Base-by-base conservation (phyloP, 2,888 invertebrate genomes). In the Trilocha varians region DNA sequence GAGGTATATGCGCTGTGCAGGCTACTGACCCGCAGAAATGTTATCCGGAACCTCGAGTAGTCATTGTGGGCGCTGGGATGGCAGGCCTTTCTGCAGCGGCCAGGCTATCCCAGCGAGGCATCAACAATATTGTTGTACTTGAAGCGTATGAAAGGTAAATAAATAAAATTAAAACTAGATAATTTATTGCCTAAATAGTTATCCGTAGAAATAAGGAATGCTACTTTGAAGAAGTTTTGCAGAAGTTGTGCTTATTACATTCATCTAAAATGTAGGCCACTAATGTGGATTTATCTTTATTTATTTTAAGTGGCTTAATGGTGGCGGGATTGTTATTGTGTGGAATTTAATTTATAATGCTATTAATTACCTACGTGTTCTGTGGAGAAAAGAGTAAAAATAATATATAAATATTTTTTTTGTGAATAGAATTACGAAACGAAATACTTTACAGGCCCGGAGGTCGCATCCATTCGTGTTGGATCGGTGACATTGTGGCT, bases 21-120 rank as follows among this genome's bases (percentile, higher is more conserved):
- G 58, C 79, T 5, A 74, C 74, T 47, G 69, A 79, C 38, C 49
- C 70, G 5, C 55, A 68, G 8, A 53, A 63, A 55, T 75, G 75
- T 40, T 76, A 54, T 45, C 53, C 65, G 1, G 88, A 91, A 64
- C 91, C 92, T 0, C 87, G 87, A 0, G 88, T 94, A 14, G 89
- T 94, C 2, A 91, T 94, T 37, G 78, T 94, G 18, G 94, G 94
- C 0, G 94, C 93, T 1, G 94, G 94, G 13, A 89, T 94, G 72
- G 91, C 94, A 0, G 94, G 94, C 2, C 76, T 94, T 11, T 91
- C 93, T 0, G 93, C 94, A 0, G 94, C 94, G 0, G 90, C 91
- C 49, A 86, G 92, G 46, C 86, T 94, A 1, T 67, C 88, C 0
- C 87, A 91, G 57, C 88, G 91, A 45, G 93, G 93, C 16, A 88